These are phyloP conservation scores for Dendrolimus kikuchii DNA, from an alignment of 1,140 invertebrate genomes.

Conservation along the genomic window DNA sequence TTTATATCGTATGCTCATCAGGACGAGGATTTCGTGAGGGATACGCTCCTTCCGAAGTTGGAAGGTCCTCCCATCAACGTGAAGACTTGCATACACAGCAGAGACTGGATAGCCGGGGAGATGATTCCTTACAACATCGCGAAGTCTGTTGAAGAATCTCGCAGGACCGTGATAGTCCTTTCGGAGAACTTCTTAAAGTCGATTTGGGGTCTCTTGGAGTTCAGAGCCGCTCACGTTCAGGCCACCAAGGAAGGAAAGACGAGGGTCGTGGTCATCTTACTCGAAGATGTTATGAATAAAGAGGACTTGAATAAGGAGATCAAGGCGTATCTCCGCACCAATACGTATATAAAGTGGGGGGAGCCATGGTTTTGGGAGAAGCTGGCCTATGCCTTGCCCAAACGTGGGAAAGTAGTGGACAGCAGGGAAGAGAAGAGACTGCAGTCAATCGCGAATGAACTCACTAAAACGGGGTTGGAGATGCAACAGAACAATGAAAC, in stretches of 20 bases:
- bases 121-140: constrained; percentile 10
- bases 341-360: constrained; percentile 91
- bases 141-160: constrained; percentile 83
- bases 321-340: constrained; percentile 83
- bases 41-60: constrained; percentile 3
- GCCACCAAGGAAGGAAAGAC: constrained; percentile 79
- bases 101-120: constrained; percentile 14
- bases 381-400: constrained; percentile 79
- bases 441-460: too few relatives aligned
- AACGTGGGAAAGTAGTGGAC: too few relatives aligned
- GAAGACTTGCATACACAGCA: constrained; percentile 9
- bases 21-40: constrained; percentile 4
- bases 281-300: constrained; percentile 79
- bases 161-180: constrained; percentile 86
- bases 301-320: constrained; percentile 82
- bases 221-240: constrained; percentile 82
- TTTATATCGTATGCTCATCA: constrained; percentile 10
- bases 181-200: constrained; percentile 88
- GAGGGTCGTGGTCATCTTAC: constrained; percentile 82
- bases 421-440: too few relatives aligned
- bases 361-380: constrained; percentile 92
- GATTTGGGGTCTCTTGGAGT: constrained; percentile 89
- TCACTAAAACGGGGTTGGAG: too few relatives aligned
- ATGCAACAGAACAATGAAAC: too few relatives aligned
- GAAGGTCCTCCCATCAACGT: constrained; percentile 1